Evolutionary conservation across 2,888 invertebrate species (phyloP), one percentile per base, ranked within the genome.

Genomic region (Blomia tropicalis): DNA sequence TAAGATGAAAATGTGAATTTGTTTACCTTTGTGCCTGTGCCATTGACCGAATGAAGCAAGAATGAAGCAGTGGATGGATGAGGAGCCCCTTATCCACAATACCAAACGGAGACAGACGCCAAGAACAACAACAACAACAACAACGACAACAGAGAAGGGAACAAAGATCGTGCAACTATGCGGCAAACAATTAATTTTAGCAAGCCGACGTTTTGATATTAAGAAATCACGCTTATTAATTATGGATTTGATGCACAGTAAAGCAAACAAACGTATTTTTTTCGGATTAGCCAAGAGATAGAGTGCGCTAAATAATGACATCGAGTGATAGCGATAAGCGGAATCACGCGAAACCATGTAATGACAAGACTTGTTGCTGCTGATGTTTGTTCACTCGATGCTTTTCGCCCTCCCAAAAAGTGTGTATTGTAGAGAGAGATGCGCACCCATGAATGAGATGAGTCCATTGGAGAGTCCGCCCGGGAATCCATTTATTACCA

Each of bases 181-280:
- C 51, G n/a, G 51, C 51, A n/a, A 47, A 47, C 51, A 47, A 47
- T 47, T 47, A 47, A 47, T 47, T 47, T 47, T 47, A 47, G 51
- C 22, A 7, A 47, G 51, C 7, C 51, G n/a, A 47, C 7, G 7
- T 7, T 47, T 47, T 47, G 7, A 47, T 47, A 47, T 47, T 47
- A 47, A 47, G 51, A 47, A 47, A 47, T 47, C 51, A 47, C n/a
- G 51, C 51, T 47, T 47, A 47, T 47, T 47, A 47, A 47, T 47
- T 47, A 47, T 47, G 51, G 51, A 47, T 47, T 47, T 47, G 51
- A 47, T 47, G 7, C 51, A 47, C 51, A 47, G 23, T n/a, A 47
- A 47, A 11, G 51, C 51, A 47, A 47, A 47, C 51, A 47, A 47
- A 41, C 41, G n/a, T 41, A 17, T 41, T 41, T 41, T 14, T n/a